Evolutionary conservation across 2,113 vertebrate species (phyloP).

Genomic region (Oceanodroma tethys): DNA sequence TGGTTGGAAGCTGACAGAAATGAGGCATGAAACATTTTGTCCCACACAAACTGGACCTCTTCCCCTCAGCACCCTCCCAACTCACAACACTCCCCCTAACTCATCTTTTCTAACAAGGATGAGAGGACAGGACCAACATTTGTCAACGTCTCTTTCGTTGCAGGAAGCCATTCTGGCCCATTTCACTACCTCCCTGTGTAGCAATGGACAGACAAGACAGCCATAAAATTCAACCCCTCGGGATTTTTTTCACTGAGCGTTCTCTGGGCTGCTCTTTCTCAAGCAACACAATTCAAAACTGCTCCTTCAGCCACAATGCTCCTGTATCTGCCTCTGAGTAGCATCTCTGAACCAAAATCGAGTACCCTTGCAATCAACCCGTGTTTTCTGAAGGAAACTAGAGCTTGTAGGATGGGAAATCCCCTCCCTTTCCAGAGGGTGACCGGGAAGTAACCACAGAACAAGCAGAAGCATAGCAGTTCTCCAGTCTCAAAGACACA

Average conservation of each 20-base stretch:
- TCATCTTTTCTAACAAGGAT: background rate
- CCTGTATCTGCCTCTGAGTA: background rate
- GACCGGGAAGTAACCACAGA: background rate
- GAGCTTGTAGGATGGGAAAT: background rate
- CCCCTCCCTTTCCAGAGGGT: background rate
- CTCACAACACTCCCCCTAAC: too few relatives aligned
- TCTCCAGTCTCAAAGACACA: background rate
- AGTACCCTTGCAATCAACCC: background rate
- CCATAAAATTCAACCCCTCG: background rate
- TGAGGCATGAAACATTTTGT: background rate
- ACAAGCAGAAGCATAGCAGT: background rate
- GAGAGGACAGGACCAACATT: background rate
- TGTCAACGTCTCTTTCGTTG: background rate
- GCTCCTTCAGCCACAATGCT: background rate
- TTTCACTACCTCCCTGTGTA: background rate
- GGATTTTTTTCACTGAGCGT: background rate
- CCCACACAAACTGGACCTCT: background rate
- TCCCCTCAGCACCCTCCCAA: background rate
- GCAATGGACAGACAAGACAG: background rate
- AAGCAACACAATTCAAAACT: background rate
- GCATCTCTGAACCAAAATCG: rapidly evolving
- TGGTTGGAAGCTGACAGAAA: background rate
- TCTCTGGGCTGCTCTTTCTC: background rate
- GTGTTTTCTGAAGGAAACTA: background rate
- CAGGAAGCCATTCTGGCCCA: background rate